Base-by-base conservation (phyloP, 2,113 vertebrate species). In the Laticauda colubrina region DNA sequence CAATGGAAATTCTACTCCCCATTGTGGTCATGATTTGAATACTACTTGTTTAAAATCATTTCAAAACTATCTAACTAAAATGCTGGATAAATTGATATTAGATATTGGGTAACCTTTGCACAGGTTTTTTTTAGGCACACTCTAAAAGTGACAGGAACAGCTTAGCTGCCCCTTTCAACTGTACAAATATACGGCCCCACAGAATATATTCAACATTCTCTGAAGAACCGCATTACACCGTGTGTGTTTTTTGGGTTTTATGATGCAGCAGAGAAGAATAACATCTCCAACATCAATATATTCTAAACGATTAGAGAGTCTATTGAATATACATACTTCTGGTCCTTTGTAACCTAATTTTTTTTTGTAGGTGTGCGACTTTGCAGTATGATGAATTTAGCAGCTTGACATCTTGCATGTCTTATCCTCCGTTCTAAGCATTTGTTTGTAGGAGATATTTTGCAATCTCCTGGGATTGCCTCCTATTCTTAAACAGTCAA, bases 161-260 rank as follows among this genome's bases (percentile, higher is more conserved):
- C 2, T 39, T 75, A 81, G n/a, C 18, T 34, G 69, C 34, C 69
- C 2, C 69, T 81, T 81, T 81, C 15, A 20, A 39, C 34, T 7
- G 0, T 39, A 20, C 18, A 81, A 39, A 81, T 9, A 34, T 8
- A 43, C 39, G n/a, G 21, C 9, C 88, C 21, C n/a, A 39, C 21
- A 34, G 20, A 43, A 57, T 57, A 56, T 5, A 57, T 89, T 39
- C 34, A 21, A 11, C 20, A 24, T 11, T 56, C 54, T 56, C 21
- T 23, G 18, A 56, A 56, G n/a, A 23, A 56, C 0, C 0, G 2
- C 18, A 0, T 81, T 43, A 43, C 1, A 10, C 9, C 11, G 24
- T 45, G 4, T 5, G 24, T 43, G 18, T 43, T 39, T 43, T 21
- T 34, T 81, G 75, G 75, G 34, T 81, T 81, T 81, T 43, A 21